Percentiles rank a stretch among this genome's conserved stretches.
phyloP scores from a whole-genome alignment of 2,113 vertebrate genomes.

The Amblyornis subalaris region DNA sequence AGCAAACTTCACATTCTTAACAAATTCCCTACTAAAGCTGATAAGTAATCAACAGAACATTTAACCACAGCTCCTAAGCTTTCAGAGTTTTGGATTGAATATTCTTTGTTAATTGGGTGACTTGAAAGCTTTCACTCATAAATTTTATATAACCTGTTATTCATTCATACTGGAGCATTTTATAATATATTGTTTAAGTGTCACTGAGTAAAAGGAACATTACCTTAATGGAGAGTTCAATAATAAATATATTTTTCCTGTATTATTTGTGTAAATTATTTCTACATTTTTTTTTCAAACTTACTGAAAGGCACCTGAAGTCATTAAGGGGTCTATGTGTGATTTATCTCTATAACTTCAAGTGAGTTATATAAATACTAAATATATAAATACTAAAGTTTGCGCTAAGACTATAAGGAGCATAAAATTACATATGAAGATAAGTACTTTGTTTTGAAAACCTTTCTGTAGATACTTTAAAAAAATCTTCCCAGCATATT shows the following conservation, averaged over 20 bases:
- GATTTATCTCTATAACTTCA: background rate
- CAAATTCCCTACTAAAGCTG: constrained; percentile 70
- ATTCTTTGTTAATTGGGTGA: constrained; percentile 27
- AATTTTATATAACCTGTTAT: background rate
- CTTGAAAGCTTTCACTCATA: constrained; percentile 22
- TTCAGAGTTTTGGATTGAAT: constrained; percentile 30
- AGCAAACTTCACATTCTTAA: constrained; percentile 73
- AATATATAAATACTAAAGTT: background rate
- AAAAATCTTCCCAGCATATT: background rate
- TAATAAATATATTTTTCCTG: background rate
- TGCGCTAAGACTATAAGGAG: background rate
- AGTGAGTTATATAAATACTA: background rate
- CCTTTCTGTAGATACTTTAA: background rate
- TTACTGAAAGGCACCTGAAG: background rate
- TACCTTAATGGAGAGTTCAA: background rate
- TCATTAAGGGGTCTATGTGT: background rate
- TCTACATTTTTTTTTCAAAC: background rate
- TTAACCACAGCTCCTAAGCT: constrained; percentile 55
- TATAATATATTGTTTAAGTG: background rate
- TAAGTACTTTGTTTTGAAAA: background rate
- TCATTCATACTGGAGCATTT: background rate
- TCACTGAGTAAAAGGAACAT: background rate
- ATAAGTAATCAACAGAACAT: constrained; percentile 57
- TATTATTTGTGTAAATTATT: background rate
- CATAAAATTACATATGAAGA: background rate